These are phyloP conservation scores for Eulimnadia texana DNA, from an alignment of 1,140 invertebrate species.

Conservation along the genomic window DNA sequence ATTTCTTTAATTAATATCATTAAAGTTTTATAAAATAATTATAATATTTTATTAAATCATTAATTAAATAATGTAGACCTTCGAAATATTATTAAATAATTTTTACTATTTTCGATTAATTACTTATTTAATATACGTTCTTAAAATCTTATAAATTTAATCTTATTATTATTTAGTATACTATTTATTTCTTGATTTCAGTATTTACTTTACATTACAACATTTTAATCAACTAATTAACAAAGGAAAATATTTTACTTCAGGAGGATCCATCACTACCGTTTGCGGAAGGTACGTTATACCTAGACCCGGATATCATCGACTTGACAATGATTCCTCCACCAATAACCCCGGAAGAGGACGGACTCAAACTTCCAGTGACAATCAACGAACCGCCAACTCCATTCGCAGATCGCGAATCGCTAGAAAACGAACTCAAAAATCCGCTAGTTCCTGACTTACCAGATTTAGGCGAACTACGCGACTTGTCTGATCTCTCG, in stretches of 20 bases:
- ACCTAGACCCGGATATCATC: slow-evolving; percentile 73
- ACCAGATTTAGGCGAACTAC: slow-evolving; percentile 13
- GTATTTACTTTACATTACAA: too few species aligned
- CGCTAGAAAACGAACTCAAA: slow-evolving; percentile 26
- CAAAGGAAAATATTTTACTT: slow-evolving; percentile 29
- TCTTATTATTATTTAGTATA: too few species aligned
- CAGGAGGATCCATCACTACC: slow-evolving; percentile 30
- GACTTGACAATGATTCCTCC: slow-evolving; percentile 76
- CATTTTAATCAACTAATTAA: slow-evolving; percentile 25
- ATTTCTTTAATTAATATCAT: too few species aligned
- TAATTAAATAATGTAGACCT: too few species aligned
- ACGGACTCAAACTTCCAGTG: slow-evolving; percentile 39
- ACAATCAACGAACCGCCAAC: slow-evolving; percentile 50
- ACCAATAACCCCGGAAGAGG: slow-evolving; percentile 62
- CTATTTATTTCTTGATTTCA: background rate
- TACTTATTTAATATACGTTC: too few species aligned
- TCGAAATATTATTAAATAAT: too few species aligned
- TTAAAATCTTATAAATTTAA: too few species aligned
- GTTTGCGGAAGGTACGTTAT: slow-evolving; percentile 40
- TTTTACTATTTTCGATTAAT: too few species aligned
- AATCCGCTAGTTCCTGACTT: background rate
- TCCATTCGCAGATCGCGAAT: slow-evolving; percentile 46
- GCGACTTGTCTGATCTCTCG: slow-evolving; percentile 7
- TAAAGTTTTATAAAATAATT: background rate
- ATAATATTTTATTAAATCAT: too few species aligned